These are phyloP conservation scores for Dermatemys mawii DNA, from an alignment of 2,113 vertebrate genomes.

Conservation along the genomic window DNA sequence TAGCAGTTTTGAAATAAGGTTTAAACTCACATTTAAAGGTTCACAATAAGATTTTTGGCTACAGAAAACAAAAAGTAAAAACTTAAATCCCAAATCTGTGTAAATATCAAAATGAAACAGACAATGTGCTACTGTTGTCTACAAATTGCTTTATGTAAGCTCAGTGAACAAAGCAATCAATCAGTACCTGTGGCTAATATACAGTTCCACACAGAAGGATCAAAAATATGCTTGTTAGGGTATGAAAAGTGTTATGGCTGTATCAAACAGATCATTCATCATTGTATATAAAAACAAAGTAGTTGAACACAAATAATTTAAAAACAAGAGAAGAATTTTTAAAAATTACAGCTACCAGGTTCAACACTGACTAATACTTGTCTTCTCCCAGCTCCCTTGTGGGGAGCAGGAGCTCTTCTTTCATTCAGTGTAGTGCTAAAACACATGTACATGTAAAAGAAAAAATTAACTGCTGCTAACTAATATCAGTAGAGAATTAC, in stretches of 20 bases:
- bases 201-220: conserved; percentile 7
- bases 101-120: conserved; percentile 1
- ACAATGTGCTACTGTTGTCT: background rate
- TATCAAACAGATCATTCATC: background rate
- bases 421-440: background rate
- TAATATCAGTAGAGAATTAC: background rate
- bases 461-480: background rate
- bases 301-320: background rate
- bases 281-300: background rate
- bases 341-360: background rate
- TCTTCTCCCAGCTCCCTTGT: background rate
- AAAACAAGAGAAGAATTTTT: background rate
- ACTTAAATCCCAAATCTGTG: background rate
- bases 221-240: background rate
- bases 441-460: background rate
- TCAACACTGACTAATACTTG: background rate
- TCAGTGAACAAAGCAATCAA: conserved; percentile 41
- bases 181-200: conserved; percentile 23
- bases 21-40: conserved; percentile 20
- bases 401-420: background rate
- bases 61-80: conserved; percentile 24
- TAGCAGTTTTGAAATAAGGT: background rate
- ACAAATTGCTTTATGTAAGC: background rate
- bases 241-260: background rate
- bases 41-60: conserved; percentile 16